phyloP scores from a whole-genome alignment of 2,888 invertebrate genomes.

The Cecidostiba fungosa region DNA sequence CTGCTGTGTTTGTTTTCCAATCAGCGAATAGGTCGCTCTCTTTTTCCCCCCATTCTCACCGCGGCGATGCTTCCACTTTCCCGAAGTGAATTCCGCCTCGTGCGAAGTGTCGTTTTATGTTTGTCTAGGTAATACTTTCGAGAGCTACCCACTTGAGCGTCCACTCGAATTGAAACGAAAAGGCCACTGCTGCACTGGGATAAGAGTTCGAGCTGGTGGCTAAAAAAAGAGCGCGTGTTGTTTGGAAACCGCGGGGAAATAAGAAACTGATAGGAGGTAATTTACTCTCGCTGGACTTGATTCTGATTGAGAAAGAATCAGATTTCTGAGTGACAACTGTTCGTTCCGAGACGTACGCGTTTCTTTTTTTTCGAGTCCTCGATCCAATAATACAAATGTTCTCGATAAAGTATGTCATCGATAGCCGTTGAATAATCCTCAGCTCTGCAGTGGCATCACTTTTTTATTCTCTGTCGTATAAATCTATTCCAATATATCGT shows the following conservation, averaged over 20 bases:
- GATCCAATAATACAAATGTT: not conserved
- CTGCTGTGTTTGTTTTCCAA: conserved; percentile 75
- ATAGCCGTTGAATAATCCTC: not conserved
- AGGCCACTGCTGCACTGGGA: not conserved
- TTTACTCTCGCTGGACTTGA: not conserved
- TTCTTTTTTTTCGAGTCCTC: not conserved
- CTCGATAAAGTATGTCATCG: not conserved
- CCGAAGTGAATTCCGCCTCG: conserved; percentile 61
- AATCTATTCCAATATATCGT: conserved; percentile 45
- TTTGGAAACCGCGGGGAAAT: conserved; percentile 8
- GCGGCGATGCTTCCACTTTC: conserved; percentile 52
- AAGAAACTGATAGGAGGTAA: conserved; percentile 21
- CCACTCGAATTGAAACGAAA: conserved; percentile 43
- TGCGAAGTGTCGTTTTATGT: conserved; percentile 66
- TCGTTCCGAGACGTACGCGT: no score
- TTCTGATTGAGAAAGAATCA: not conserved
- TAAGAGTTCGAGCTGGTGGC: not conserved
- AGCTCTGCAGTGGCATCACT: not conserved
- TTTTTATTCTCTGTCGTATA: conserved; percentile 26
- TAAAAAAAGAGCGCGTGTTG: not conserved
- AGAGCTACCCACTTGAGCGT: conserved; percentile 34
- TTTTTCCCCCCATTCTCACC: conserved; percentile 30
- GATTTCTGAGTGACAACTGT: not conserved
- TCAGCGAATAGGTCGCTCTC: conserved; percentile 70
- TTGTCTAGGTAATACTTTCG: conserved; percentile 63